Evolutionary conservation across 2,113 vertebrate genomes (phyloP).

Genomic region (Sardina pilchardus): DNA sequence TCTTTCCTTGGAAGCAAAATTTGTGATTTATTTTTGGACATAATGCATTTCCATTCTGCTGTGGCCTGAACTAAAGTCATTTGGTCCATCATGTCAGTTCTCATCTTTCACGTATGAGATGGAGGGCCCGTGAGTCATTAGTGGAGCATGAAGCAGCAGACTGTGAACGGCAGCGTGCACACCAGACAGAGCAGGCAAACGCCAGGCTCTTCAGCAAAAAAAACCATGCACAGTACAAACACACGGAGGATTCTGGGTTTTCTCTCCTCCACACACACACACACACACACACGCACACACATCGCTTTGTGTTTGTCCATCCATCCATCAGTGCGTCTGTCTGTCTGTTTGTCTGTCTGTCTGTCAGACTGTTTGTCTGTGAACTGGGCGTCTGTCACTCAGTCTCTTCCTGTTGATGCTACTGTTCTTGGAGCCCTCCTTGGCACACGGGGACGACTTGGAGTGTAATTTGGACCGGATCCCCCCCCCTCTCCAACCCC

Average conservation of each 20-base stretch:
- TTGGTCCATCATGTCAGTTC: constrained; percentile 67
- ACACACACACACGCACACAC: background rate
- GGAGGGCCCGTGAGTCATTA: constrained; percentile 65
- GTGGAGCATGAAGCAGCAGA: constrained; percentile 67
- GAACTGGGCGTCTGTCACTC: constrained; percentile 6
- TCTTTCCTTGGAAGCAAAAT: constrained; percentile 38
- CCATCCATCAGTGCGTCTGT: background rate
- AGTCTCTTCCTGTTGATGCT: background rate
- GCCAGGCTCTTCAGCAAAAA: constrained; percentile 29
- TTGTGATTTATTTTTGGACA: constrained; percentile 56
- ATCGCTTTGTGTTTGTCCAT: constrained; percentile 5
- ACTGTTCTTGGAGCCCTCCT: constrained; percentile 31
- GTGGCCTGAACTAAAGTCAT: constrained; percentile 63
- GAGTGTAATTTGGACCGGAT: constrained; percentile 52
- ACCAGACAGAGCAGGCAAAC: constrained; percentile 44
- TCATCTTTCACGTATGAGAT: constrained; percentile 67
- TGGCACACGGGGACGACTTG: background rate
- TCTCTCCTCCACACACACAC: background rate
- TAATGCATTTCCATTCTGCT: constrained; percentile 43
- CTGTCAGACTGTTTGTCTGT: constrained; percentile 15
- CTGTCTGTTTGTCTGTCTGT: background rate
- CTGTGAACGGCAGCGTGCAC: constrained; percentile 65
- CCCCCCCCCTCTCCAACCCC: constrained; percentile 17
- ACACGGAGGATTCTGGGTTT: background rate
- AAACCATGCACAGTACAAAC: constrained; percentile 7